Percentiles rank a stretch among this genome's conserved stretches.
Conservation (phyloP, 2,113 vertebrate species). For the Cyprinodon brontotheroides region DNA sequence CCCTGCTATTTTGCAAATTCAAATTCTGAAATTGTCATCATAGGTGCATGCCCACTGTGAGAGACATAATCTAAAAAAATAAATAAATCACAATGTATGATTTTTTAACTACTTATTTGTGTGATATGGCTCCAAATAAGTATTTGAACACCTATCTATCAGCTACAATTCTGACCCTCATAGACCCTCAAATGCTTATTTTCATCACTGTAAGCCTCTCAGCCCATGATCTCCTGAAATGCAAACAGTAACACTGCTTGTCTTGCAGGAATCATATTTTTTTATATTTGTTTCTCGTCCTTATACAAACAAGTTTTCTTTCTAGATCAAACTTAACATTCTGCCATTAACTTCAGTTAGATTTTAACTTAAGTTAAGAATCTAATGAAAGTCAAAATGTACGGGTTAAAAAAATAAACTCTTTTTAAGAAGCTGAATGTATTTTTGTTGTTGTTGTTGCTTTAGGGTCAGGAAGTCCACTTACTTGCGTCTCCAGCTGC, state of each 20-base stretch:
- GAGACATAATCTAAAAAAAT: no score
- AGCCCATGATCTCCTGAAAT: no score
- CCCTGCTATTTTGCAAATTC: no score
- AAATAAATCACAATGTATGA: no score
- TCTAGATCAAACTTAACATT: not conserved
- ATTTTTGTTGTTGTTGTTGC: not conserved
- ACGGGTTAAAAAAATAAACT: no score
- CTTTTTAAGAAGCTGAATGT: not conserved
- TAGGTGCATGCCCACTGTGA: no score
- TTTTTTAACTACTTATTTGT: no score
- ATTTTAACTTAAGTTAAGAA: not conserved
- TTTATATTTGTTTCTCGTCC: not conserved
- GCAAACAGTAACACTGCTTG: not conserved
- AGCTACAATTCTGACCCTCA: no score
- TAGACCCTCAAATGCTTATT: no score
- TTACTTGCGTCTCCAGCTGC: constrained; percentile 89
- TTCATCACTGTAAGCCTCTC: not conserved
- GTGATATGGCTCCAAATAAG: no score
- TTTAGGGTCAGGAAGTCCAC: constrained; percentile 91
- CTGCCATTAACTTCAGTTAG: not conserved
- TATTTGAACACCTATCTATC: no score
- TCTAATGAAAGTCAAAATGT: not conserved
- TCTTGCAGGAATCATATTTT: not conserved
- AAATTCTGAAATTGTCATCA: no score
- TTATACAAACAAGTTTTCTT: not conserved